Evolutionary conservation across 2,888 invertebrate species (phyloP), one percentile per base, ranked within the genome.

Genomic region (Polymixis lichenea): DNA sequence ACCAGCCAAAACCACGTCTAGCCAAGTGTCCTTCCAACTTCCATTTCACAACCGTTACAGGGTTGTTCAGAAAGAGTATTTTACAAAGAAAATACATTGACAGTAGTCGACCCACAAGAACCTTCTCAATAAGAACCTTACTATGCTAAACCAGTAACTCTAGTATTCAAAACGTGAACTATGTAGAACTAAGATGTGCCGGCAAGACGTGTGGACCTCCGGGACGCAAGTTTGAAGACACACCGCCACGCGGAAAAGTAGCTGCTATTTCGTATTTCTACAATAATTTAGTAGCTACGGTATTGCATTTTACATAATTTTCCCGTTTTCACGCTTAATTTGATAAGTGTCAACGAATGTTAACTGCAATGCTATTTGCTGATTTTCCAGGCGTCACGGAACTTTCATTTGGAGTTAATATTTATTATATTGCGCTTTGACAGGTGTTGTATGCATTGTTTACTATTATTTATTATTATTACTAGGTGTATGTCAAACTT

Each of bases 161-260:
- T 38, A 53, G 61, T 82, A 82, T 80, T 82, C 77, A 56, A 53
- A 82, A 66, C 77, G 61, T 69, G 80, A 19, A 65, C 49, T 56
- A 25, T 19, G 56, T 38, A 32, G 53, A 76, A 25, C 51, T 70
- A 53, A 62, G 61, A 81, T 75, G 67, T 78, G 49, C 32, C 9
- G 17, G 61, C 25, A 25, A 51, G 81, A 75, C 75, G 78, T 81
- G 78, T 25, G 81, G 38, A 62, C 78, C 78, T 4, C 19, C 5
- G 78, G 81, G 78, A 81, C n/a, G 43, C 32, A 51, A 80, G 46
- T 64, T 67, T 46, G 75, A 79, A 75, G 67, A 56, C 66, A 67
- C 66, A 25, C 32, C 49, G 53, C 46, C n/a, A 60, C 11, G 38
- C 64, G 78, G 58, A 46, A 58, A 72, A 53, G 22, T 65, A 72